Evolutionary conservation across 2,888 invertebrate genomes (phyloP), one percentile per base, ranked within the genome.

Genomic region (Pediacus dermestoides): DNA sequence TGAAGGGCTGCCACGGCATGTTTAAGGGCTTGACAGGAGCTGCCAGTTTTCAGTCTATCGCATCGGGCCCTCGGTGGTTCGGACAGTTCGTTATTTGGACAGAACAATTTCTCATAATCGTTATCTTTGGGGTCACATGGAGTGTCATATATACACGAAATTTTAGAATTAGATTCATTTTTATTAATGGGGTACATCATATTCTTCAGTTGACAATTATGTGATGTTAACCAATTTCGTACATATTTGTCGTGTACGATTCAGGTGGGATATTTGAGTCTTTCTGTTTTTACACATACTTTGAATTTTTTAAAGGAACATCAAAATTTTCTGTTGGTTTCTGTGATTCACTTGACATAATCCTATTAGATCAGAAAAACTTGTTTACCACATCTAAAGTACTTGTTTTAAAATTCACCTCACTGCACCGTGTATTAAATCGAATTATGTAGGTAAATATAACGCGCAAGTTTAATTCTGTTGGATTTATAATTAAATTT

Each of bases 1-100:
- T 92, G 89, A 35, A 96, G 76, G 26, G 89, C 88, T 31, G 92
- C 88, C 37, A 95, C 92, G 30, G 95, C 94, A 57, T 90, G 88
- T 63, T 86, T 81, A 34, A 95, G 74, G 25, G 95, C 95, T 57
- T 87, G 85, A 69, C 91, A 95, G 2, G 93, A 92, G 13, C 84
- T 77, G 16, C 84, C 84, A 30, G 84, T 82, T 55, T 79, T 78
- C 41, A 76, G 66, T 50, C 74, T 72, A 66, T 78, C 77, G 50
- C 62, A 63, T 37, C 70, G 61, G 30, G 61, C 49, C 45, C 53
- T 62, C 21, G 67, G 58, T 35, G 69, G 67, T 50, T 67, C 68
- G 18, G 67, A 68, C 7, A 69, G 58, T 57, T 68, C 69, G 46
- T 67, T 68, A 54, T 67, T 68, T 14, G 68, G 67, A 45, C 64